Conservation (phyloP, 2,888 invertebrate species). For the Mesorhabditis sp. region DNA sequence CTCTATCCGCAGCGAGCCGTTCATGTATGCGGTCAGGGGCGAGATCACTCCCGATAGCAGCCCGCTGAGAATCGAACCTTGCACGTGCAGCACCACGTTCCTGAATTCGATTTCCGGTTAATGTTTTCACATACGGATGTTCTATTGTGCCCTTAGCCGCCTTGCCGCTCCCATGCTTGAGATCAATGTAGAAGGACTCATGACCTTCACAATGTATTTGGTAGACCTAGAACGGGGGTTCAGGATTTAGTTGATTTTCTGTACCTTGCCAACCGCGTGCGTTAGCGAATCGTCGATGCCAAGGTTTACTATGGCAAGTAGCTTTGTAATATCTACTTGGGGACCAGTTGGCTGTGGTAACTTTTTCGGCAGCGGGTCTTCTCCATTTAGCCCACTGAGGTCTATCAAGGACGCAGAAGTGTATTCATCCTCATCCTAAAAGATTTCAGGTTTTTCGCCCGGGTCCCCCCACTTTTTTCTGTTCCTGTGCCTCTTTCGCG, state of each 20-base stretch:
- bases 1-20: conserved; percentile 39
- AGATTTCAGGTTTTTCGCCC: background rate
- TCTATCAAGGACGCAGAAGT: background rate
- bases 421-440: background rate
- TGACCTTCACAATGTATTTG: conserved; percentile 25
- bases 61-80: background rate
- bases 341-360: conserved; percentile 10
- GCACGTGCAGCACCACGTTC: background rate
- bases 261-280: conserved; percentile 28
- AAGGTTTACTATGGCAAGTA: conserved; percentile 32
- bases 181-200: conserved; percentile 33
- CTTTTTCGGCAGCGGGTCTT: background rate
- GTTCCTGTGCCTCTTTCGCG: conserved; percentile 21
- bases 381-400: background rate
- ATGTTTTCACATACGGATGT: conserved; percentile 24
- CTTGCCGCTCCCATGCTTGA: conserved; percentile 28
- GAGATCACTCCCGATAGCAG: conserved; percentile 13
- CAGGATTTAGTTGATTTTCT: conserved; percentile 13
- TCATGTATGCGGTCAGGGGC: conserved; percentile 47
- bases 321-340: conserved; percentile 32
- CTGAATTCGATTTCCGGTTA: background rate
- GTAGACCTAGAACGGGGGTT: conserved; percentile 8
- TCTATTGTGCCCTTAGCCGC: conserved; percentile 26
- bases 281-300: conserved; percentile 37
- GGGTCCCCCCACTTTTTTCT: conserved; percentile 12